Evolutionary conservation across 1,140 invertebrate species (phyloP).

Genomic region (Aphelenchoides avenae): DNA sequence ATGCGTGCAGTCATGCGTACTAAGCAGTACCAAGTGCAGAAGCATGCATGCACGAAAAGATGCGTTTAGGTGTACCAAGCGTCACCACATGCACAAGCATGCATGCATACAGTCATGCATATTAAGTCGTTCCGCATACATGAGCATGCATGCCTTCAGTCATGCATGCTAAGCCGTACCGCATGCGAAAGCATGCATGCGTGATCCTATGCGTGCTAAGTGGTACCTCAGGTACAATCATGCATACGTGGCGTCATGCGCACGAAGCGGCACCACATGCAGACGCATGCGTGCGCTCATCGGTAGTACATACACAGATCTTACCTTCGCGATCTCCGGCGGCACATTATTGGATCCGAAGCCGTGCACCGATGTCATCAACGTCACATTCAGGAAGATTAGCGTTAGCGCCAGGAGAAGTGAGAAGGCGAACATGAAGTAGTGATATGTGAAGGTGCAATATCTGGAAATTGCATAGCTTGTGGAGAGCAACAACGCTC

Average conservation of each 20-base stretch:
- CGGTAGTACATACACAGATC: not conserved
- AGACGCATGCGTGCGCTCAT: not conserved
- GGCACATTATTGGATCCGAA: slow-evolving; percentile 47
- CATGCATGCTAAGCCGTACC: too few species aligned
- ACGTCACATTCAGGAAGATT: slow-evolving; percentile 42
- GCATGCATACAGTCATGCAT: too few species aligned
- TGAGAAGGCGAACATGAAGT: slow-evolving; percentile 46
- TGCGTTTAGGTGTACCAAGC: too few species aligned
- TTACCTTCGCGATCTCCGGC: slow-evolving; percentile 46
- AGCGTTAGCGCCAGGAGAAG: slow-evolving; percentile 24
- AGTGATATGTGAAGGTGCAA: slow-evolving; percentile 48
- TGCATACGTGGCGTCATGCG: not conserved
- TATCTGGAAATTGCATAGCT: too few species aligned
- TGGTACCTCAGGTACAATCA: not conserved
- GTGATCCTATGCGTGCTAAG: not conserved
- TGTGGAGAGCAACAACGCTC: too few species aligned
- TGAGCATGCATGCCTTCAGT: too few species aligned
- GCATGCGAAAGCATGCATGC: too few species aligned
- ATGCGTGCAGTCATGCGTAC: too few species aligned
- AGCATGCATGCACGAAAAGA: too few species aligned
- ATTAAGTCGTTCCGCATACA: slow-evolving; percentile 18
- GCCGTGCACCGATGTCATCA: slow-evolving; percentile 47
- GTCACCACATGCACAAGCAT: too few species aligned
- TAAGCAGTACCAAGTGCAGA: too few species aligned
- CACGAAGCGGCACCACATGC: too few species aligned